phyloP scores from a whole-genome alignment of 2,113 vertebrate species.

The Cebus imitator region DNA sequence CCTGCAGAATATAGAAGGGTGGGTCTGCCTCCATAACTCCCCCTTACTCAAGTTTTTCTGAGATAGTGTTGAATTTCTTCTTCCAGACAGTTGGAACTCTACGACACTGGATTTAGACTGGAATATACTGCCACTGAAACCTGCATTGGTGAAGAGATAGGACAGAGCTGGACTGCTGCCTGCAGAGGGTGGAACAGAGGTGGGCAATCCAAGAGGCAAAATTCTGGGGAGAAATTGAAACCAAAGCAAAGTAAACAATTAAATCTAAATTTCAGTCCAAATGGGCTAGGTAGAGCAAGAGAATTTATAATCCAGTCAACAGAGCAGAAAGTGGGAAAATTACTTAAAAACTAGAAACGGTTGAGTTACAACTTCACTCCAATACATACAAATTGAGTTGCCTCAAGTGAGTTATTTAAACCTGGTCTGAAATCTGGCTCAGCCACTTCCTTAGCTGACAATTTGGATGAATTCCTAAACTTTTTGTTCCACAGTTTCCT shows the following conservation, averaged over 20 bases:
- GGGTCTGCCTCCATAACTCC: not conserved
- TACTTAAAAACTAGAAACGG: not conserved
- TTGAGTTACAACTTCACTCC: not conserved
- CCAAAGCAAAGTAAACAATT: not conserved
- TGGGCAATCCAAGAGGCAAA: not conserved
- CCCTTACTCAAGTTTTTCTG: not conserved
- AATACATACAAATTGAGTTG: not conserved
- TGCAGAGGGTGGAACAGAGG: not conserved
- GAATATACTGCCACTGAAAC: not conserved
- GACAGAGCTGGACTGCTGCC: not conserved
- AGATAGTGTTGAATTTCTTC: not conserved
- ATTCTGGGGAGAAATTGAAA: conserved; percentile 3
- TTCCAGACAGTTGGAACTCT: not conserved
- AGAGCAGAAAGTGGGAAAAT: not conserved
- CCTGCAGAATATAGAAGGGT: not conserved
- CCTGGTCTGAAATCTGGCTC: not conserved
- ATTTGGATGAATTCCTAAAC: not conserved
- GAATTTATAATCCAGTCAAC: not conserved
- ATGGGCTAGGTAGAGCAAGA: not conserved
- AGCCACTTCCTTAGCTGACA: not conserved
- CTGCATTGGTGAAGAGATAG: not conserved
- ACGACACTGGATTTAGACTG: not conserved
- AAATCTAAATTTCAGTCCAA: not conserved
- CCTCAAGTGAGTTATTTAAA: conserved; percentile 35
- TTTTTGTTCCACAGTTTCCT: not conserved